A percentile compares a stretch with the other conserved stretches of the same genome.
phyloP scores from a whole-genome alignment of 2,888 invertebrate genomes.

The Ecliptopera silaceata region DNA sequence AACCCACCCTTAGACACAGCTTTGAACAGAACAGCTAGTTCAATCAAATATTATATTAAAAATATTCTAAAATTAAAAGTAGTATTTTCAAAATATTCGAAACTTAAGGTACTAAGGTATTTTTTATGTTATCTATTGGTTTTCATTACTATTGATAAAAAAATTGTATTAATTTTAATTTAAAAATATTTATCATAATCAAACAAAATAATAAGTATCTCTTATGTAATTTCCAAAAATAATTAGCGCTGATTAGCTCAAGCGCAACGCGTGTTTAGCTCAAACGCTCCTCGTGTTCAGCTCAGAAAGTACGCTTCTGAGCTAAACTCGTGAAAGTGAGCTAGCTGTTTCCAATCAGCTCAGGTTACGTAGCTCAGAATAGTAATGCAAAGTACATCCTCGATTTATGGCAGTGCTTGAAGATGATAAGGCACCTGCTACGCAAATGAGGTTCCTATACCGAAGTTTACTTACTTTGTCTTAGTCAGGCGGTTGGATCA shows the following conservation, averaged over 20 bases:
- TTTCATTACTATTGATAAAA: too few species aligned
- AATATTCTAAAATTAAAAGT: too few species aligned
- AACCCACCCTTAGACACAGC: slow-evolving; percentile 1
- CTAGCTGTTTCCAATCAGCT: slow-evolving; percentile 7
- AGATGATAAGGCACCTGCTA: slow-evolving; percentile 31
- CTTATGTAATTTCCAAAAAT: too few species aligned
- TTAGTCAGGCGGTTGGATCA: slow-evolving; percentile 9
- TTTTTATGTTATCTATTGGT: too few species aligned
- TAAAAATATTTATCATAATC: too few species aligned
- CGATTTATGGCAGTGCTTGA: slow-evolving; percentile 31
- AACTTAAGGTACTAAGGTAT: too few species aligned
- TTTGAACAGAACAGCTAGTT: slow-evolving; percentile 1
- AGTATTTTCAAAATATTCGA: too few species aligned
- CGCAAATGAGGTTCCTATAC: slow-evolving; percentile 29
- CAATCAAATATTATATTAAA: neutral
- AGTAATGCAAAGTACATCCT: slow-evolving; percentile 22
- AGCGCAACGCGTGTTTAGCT: too few species aligned
- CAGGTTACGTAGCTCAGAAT: slow-evolving; percentile 9
- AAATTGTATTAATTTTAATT: too few species aligned
- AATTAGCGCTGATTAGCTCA: too few species aligned
- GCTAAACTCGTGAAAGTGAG: neutral
- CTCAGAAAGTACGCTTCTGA: neutral
- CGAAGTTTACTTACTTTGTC: slow-evolving; percentile 13
- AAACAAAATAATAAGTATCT: too few species aligned
- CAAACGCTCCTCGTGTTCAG: too few species aligned